Evolutionary conservation across 2,113 vertebrate genomes (phyloP).

Genomic region (Beaufortia kweichowensis): DNA sequence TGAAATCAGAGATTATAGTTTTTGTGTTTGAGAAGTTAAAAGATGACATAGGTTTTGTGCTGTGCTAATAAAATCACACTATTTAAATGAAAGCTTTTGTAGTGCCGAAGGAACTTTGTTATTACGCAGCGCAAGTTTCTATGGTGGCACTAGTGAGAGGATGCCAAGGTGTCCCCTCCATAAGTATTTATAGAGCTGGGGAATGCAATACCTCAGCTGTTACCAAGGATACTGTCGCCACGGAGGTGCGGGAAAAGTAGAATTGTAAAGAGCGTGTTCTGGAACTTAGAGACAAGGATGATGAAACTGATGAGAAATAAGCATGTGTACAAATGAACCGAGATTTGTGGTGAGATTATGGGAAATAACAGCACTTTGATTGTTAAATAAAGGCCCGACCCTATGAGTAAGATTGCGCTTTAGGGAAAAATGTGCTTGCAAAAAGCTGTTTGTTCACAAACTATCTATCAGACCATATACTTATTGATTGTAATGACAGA

Average conservation of each 20-base stretch:
- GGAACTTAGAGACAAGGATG: constrained; percentile 48
- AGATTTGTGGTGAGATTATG: constrained; percentile 15
- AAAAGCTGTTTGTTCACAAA: neutral
- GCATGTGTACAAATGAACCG: neutral
- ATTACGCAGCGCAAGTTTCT: neutral
- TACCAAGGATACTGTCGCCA: constrained; percentile 80
- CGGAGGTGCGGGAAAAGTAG: constrained; percentile 59
- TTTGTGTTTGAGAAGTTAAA: neutral
- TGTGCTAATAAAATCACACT: neutral
- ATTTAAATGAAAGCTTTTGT: neutral
- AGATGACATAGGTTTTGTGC: neutral
- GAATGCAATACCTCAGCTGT: constrained; percentile 76
- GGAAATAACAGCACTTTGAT: constrained; percentile 11
- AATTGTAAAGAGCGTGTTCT: constrained; percentile 40
- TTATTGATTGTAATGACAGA: constrained; percentile 15
- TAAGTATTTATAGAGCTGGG: constrained; percentile 76
- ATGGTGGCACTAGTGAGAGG: constrained; percentile 33
- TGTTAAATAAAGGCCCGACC: constrained; percentile 22
- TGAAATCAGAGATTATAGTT: constrained; percentile 4
- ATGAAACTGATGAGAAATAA: constrained; percentile 55
- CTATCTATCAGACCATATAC: neutral
- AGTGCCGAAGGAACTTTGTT: neutral
- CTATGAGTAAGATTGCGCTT: constrained; percentile 3
- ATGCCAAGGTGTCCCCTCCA: constrained; percentile 73
- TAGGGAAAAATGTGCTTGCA: neutral